Base-by-base conservation (phyloP, 1,140 invertebrate species). In the Drosophila nebulosa region DNA sequence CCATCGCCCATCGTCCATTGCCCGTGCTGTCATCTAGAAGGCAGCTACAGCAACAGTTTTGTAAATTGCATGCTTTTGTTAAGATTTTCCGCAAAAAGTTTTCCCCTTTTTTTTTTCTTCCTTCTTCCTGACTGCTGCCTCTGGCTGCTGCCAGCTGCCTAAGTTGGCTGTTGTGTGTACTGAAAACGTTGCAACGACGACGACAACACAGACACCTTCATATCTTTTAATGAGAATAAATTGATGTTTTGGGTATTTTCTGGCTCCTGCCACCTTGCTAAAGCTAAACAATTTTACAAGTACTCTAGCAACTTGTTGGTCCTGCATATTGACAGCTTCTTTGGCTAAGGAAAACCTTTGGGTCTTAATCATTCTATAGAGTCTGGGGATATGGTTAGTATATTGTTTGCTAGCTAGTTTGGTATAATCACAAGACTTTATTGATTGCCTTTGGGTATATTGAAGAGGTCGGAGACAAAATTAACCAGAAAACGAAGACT, bases 211-310 rank as follows among this genome's bases (percentile, higher is more conserved):
- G 88, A 86, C 75, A 83, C 83, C 83, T 88, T 89, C 84, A 79
- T 89, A 89, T 83, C 75, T 89, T 88, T 88, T 89, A 88, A 88
- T 88, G 83, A 88, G 83, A 88, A 88, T 88, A 88, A 88, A 88
- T 88, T 88, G 83, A 88, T 88, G 84, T 88, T 88, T 88, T 79
- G 83, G 83, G 83, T 78, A 88, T 88, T 88, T 88, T 88, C 70
- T 81, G 69, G 71, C 74, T 81, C 66, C 78, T 57, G 72, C 50
- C 78, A 67, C 53, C 58, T 69, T 74, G 61, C 65, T 14, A 50
- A 30, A 46, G 62, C 61, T 35, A 55, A 65, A 22, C 52, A 58
- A 62, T 68, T 62, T 69, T 58, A 4, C 50, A 52, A 14, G 35
- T 36, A 36, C 35, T 12, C 7, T 30, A 14, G 42, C 32, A 71